A percentile compares a stretch with the other conserved stretches of the same genome.
Evolutionary conservation across 2,797 vertebrate species (phyloP).

Genomic region (Telmatherina bonti): DNA sequence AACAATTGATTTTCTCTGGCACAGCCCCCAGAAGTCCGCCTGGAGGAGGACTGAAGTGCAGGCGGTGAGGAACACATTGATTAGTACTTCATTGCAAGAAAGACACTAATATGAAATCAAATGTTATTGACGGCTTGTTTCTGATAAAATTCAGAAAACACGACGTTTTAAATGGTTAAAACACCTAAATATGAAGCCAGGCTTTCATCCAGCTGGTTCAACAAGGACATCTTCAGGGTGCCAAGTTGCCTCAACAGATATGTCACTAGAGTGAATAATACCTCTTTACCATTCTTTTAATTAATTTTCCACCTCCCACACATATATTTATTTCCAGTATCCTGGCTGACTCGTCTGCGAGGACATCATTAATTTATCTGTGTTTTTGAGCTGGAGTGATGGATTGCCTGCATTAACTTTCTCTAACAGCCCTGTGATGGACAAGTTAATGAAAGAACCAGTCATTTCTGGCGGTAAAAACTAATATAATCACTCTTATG

Average conservation of each 20-base stretch:
- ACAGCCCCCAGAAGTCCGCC: slow-evolving; percentile 55
- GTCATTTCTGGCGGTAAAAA: slow-evolving; percentile 53
- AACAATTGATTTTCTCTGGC: slow-evolving; percentile 79
- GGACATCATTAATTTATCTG: not conserved
- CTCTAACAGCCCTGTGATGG: slow-evolving; percentile 63
- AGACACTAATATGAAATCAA: slow-evolving; percentile 71
- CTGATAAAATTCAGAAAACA: slow-evolving; percentile 22
- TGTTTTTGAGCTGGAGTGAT: slow-evolving; percentile 43
- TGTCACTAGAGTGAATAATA: slow-evolving; percentile 82
- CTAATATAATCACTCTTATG: slow-evolving; percentile 44
- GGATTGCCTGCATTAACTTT: slow-evolving; percentile 64
- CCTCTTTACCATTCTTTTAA: slow-evolving; percentile 75
- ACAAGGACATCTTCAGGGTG: slow-evolving; percentile 24
- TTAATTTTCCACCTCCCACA: slow-evolving; percentile 78
- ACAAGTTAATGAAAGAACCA: slow-evolving; percentile 61
- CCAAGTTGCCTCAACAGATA: slow-evolving; percentile 78
- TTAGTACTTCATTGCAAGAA: slow-evolving; percentile 69
- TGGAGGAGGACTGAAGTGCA: slow-evolving; percentile 63
- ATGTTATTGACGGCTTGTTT: slow-evolving; percentile 71
- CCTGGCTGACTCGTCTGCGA: slow-evolving; percentile 42
- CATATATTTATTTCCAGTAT: slow-evolving; percentile 74
- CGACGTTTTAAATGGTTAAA: slow-evolving; percentile 36
- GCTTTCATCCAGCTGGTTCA: slow-evolving; percentile 40
- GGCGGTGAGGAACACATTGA: slow-evolving; percentile 64
- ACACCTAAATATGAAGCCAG: slow-evolving; percentile 26